Conservation (phyloP, 53 echinoderm and acorn worm genomes). For the Paelopatides confundens region DNA sequence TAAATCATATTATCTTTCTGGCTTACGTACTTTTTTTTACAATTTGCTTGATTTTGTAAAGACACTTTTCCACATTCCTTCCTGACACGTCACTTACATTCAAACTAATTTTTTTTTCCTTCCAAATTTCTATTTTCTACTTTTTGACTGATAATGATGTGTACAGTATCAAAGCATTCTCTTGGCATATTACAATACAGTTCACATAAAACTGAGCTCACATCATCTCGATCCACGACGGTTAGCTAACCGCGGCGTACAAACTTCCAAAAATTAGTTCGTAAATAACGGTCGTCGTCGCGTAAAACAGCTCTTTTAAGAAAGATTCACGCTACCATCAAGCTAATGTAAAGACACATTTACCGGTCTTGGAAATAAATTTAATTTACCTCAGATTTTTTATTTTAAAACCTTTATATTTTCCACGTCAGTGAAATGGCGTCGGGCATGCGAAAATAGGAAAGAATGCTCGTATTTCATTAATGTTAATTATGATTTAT, state of each 20-base stretch:
- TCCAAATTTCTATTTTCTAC: background rate
- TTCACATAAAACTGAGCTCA: too few relatives aligned
- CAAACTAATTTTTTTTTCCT: too few relatives aligned
- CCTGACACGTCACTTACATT: too few relatives aligned
- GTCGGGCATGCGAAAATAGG: background rate
- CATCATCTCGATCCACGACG: background rate
- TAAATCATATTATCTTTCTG: too few relatives aligned
- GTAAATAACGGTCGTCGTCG: constrained; percentile 26
- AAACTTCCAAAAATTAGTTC: constrained; percentile 17
- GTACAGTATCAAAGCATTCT: background rate
- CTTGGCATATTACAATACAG: background rate
- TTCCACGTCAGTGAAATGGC: background rate
- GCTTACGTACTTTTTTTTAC: too few relatives aligned
- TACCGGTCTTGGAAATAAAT: constrained; percentile 36
- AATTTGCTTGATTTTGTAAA: too few relatives aligned
- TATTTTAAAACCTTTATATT: background rate
- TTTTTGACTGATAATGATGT: background rate
- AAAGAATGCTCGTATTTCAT: constrained; percentile 13
- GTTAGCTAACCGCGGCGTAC: background rate
- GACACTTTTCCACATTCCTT: too few relatives aligned
- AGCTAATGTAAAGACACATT: constrained; percentile 23
- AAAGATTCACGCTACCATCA: background rate
- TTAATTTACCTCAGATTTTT: constrained; percentile 15
- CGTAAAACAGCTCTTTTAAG: constrained; percentile 21
- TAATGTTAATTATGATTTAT: constrained; percentile 33